Conservation (phyloP, 2,113 vertebrate genomes). For the Hippocampus zosterae region DNA sequence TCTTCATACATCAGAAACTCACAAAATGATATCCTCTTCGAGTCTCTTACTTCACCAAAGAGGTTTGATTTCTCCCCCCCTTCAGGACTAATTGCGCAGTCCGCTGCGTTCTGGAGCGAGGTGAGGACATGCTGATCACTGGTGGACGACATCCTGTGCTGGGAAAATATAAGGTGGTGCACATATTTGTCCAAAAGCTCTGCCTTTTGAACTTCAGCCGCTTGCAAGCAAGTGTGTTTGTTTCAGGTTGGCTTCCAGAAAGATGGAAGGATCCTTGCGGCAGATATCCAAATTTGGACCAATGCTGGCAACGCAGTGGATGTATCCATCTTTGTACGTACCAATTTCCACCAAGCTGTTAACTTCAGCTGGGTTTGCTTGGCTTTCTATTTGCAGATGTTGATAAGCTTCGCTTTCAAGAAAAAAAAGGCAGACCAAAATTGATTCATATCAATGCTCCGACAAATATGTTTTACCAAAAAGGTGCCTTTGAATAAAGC, state of each 20-base stretch:
- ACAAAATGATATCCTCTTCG: neutral
- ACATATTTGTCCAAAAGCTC: neutral
- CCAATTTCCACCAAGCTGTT: neutral
- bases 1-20: conserved; percentile 5
- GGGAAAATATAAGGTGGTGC: conserved; percentile 77
- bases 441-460: no score
- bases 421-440: no score
- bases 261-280: conserved; percentile 76
- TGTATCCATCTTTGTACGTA: conserved; percentile 75
- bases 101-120: conserved; percentile 75
- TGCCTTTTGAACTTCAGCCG: neutral
- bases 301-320: conserved; percentile 79
- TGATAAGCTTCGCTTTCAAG: no score
- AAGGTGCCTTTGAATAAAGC: no score
- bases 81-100: conserved; percentile 71
- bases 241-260: conserved; percentile 85
- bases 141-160: conserved; percentile 76
- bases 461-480: no score
- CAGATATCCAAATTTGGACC: conserved; percentile 74
- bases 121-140: conserved; percentile 77
- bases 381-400: neutral
- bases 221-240: neutral
- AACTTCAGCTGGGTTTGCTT: neutral
- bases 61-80: no score
- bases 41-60: neutral